Conservation (phyloP, 2,113 vertebrate genomes). For the Lepus timidus region DNA sequence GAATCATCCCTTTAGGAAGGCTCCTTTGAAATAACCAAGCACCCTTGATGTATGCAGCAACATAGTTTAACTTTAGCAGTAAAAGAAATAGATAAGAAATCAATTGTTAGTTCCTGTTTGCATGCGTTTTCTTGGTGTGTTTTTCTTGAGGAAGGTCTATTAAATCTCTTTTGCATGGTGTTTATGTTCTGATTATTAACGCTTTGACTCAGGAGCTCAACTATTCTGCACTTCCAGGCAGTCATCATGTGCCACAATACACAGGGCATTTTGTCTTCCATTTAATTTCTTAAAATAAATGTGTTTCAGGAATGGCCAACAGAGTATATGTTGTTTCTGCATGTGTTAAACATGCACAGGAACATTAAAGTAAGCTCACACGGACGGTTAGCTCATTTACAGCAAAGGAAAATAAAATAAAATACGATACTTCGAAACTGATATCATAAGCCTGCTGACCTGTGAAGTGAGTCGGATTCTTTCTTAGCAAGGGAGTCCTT, state of each 20-base stretch:
- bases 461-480: background rate
- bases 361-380: constrained; percentile 34
- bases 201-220: background rate
- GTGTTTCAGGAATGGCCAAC: constrained; percentile 36
- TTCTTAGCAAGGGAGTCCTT: background rate
- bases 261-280: constrained; percentile 33
- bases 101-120: constrained; percentile 27
- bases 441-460: background rate
- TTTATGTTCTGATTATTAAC: background rate
- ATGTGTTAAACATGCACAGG: background rate
- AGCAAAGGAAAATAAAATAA: background rate
- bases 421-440: background rate
- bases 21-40: background rate
- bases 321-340: constrained; percentile 43
- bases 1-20: constrained; percentile 4
- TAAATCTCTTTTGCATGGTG: background rate
- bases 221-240: background rate
- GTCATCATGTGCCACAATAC: constrained; percentile 1
- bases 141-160: constrained; percentile 38
- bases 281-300: constrained; percentile 59
- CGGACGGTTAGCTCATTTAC: background rate
- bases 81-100: constrained; percentile 21
- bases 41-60: background rate
- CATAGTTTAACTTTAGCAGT: constrained; percentile 10
- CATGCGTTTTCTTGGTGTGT: constrained; percentile 16